Evolutionary conservation across 2,797 vertebrate species (phyloP), one percentile per base, ranked within the genome.

Genomic region (Artibeus lituratus): DNA sequence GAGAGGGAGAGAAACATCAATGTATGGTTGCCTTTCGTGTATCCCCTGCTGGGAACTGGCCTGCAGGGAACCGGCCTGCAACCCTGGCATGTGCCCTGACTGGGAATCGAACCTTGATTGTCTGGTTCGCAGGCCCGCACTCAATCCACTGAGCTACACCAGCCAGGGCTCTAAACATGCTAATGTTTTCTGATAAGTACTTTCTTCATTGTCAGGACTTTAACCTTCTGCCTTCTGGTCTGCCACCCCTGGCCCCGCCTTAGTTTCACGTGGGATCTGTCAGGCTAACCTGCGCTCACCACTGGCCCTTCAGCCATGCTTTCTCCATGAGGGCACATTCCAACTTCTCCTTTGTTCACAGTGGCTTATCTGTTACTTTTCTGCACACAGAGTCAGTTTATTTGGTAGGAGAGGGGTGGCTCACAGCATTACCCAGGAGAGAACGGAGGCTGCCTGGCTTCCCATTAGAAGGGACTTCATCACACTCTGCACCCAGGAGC

Each of bases 221-320:
- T 19, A 21, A 7, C 29, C 65, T n/a, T 39, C 18, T 29, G 5
- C 1, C 1, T 57, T 67, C 55, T 65, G 1, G 29, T 6, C 90
- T 39, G 55, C 70, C 10, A 8, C 3, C 29, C 8, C 3, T 49
- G 55, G 55, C 24, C 73, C 44, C 0, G 1, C 83, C n/a, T n/a
- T 18, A 3, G 10, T 35, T 7, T 29, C 18, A 1, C 19, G 2
- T 21, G 3, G 2, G 24, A 7, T 19, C 35, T 8, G 32, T n/a
- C 12, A 10, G 47, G 3, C 0, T 0, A 26, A 2, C 10, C 16
- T 69, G 16, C 24, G 44, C 37, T 55, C 18, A 12, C 2, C 0
- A 0, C 2, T 8, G 1, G 9, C 7, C 69, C 51, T 29, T 53
- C 4, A 21, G 2, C 49, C n/a, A 0, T 2, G 0, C 16, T 14